These are phyloP conservation scores for Palythoa grandis DNA, from an alignment of 92 coral and sea anemone genomes.

Conservation along the genomic window DNA sequence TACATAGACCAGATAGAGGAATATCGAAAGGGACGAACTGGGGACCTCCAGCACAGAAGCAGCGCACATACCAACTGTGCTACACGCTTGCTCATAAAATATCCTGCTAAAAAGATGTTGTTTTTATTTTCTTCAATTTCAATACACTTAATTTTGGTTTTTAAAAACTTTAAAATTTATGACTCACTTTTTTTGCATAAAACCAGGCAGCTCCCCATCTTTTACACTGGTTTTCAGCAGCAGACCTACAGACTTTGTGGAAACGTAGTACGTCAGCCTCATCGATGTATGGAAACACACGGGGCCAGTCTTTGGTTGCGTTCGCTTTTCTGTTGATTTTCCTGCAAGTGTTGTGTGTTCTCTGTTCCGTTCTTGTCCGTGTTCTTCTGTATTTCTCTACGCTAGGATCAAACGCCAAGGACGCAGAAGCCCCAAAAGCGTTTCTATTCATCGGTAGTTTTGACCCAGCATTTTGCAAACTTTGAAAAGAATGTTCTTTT, in stretches of 20 bases:
- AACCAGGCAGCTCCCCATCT: slow-evolving; percentile 84
- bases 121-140: too few relatives aligned
- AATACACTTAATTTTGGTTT: too few relatives aligned
- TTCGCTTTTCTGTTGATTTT: slow-evolving; percentile 15
- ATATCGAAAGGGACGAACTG: too few relatives aligned
- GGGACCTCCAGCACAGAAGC: too few relatives aligned
- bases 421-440: slow-evolving; percentile 75
- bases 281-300: slow-evolving; percentile 58
- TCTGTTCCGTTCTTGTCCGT: slow-evolving; percentile 33
- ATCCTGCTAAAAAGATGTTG: too few relatives aligned
- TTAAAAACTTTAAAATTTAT: background rate
- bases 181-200: slow-evolving; percentile 58
- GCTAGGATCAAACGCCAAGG: slow-evolving; percentile 80
- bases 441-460: slow-evolving; percentile 63
- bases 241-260: slow-evolving; percentile 68
- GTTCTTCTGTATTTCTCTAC: slow-evolving; percentile 49
- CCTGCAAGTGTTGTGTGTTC: background rate
- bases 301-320: background rate
- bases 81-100: too few relatives aligned
- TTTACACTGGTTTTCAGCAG: slow-evolving; percentile 60
- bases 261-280: slow-evolving; percentile 57
- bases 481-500: slow-evolving; percentile 22
- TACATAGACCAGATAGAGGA: too few relatives aligned
- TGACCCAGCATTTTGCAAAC: background rate
- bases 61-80: too few relatives aligned